phyloP scores from a whole-genome alignment of 2,888 invertebrate genomes.

The Lepetodrilus schrolli region DNA sequence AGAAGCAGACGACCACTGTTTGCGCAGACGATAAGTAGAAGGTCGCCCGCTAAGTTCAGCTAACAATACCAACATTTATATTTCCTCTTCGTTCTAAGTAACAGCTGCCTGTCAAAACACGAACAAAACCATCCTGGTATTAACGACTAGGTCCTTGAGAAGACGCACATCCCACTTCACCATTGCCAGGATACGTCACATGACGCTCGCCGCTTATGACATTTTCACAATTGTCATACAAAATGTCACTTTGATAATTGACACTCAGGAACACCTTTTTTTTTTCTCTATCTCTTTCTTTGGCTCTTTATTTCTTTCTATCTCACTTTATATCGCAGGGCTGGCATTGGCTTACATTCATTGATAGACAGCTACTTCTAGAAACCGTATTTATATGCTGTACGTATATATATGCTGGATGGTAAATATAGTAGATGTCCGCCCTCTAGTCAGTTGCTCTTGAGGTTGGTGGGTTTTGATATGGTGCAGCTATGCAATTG shows the following conservation, averaged over 20 bases:
- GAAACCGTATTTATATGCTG: constrained; percentile 9
- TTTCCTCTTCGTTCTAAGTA: neutral
- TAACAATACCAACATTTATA: constrained; percentile 20
- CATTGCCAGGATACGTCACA: too few species aligned
- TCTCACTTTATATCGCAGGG: too few species aligned
- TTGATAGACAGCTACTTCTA: neutral
- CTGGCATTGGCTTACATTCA: neutral
- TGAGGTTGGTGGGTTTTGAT: too few species aligned
- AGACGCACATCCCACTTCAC: too few species aligned
- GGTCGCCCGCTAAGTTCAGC: neutral
- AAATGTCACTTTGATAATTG: constrained; percentile 14
- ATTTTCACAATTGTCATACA: neutral
- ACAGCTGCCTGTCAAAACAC: neutral
- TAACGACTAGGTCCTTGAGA: too few species aligned
- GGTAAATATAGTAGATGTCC: too few species aligned
- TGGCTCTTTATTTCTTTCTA: too few species aligned
- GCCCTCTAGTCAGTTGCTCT: too few species aligned
- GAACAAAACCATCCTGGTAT: neutral
- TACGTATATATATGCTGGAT: too few species aligned
- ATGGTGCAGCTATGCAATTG: too few species aligned
- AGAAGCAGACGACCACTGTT: constrained; percentile 15
- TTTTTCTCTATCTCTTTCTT: too few species aligned
- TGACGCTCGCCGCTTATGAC: too few species aligned
- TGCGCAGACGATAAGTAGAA: neutral
- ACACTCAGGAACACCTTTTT: neutral